phyloP scores from a whole-genome alignment of 1,140 invertebrate species.

The Cephus cinctus region DNA sequence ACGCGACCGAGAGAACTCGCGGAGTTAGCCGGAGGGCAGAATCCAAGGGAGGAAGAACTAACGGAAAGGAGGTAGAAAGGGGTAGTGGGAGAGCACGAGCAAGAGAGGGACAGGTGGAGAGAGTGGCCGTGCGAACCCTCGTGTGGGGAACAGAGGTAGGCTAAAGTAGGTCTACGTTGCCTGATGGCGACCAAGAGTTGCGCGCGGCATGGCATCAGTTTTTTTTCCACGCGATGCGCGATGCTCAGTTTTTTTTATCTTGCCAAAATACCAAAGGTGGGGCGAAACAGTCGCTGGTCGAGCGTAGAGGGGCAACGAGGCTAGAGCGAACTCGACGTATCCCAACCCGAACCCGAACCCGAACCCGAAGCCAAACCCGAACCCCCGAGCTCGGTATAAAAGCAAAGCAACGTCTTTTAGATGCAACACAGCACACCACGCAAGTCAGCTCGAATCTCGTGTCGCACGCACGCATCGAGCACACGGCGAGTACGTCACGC shows the following conservation, averaged over 20 bases:
- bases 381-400: conserved; percentile 52
- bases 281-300: conserved; percentile 1
- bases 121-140: conserved; percentile 1
- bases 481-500: too few species aligned
- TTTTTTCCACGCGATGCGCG: background rate
- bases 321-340: too few species aligned
- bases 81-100: conserved; percentile 6
- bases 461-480: conserved; percentile 26
- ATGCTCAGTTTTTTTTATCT: conserved; percentile 4
- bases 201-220: too few species aligned
- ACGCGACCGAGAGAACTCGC: conserved; percentile 18
- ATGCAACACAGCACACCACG: conserved; percentile 56
- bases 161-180: background rate
- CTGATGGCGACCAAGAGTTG: background rate
- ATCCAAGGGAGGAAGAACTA: conserved; percentile 24
- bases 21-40: conserved; percentile 26
- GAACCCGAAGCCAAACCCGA: conserved; percentile 27
- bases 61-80: conserved; percentile 14
- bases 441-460: conserved; percentile 38
- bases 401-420: conserved; percentile 56
- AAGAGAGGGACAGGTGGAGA: conserved; percentile 1
- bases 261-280: conserved; percentile 8
- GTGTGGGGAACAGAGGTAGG: too few species aligned
- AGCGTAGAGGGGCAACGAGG: too few species aligned
- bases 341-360: too few species aligned